Evolutionary conservation across 2,113 vertebrate genomes (phyloP), one percentile per base, ranked within the genome.

Genomic region (Carassius gibelio): DNA sequence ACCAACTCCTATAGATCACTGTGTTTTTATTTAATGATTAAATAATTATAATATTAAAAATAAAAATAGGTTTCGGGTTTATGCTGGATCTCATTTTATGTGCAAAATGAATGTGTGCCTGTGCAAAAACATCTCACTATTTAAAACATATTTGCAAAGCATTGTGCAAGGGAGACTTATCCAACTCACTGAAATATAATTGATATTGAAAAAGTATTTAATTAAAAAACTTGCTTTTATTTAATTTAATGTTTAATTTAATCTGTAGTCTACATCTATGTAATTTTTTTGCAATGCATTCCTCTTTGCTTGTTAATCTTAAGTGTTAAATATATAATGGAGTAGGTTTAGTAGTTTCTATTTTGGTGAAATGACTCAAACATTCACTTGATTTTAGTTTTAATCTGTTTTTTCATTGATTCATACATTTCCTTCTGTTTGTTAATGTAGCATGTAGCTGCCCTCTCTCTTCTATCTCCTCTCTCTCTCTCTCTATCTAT

Each of bases 381-480:
- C 45, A 45, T 48, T 48, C 10, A 11, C 45, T 48, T 68, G 6
- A 34, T 68, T 66, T 34, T 0, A 1, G 26, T 36, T 30, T 34
- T 34, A 15, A 14, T 66, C 48, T n/a, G 57, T 26, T 85, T 62
- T 69, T 61, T 71, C 61, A 81, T 45, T 86, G 86, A 77, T 72
- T 81, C 77, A 84, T 19, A 71, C 62, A 66, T 85, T 84, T 82
- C 82, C 72, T 85, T 84, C 79, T 59, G 64, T 80, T 83, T 68
- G 30, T 55, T 72, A 62, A 82, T 77, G 79, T 79, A 83, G 81
- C 64, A 66, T 88, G 64, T 88, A 74, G 55, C 77, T 80, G 23
- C 42, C 23, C 8, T 48, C 17, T 5, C 10, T 69, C 11, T 21
- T 55, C 62, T 71, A 23, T 45, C 21, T 76, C 75, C 4, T 38